A percentile compares a stretch with the other conserved stretches of the same genome.
Conservation (phyloP, 2,888 invertebrate species). For the Ecdyonurus torrentis region DNA sequence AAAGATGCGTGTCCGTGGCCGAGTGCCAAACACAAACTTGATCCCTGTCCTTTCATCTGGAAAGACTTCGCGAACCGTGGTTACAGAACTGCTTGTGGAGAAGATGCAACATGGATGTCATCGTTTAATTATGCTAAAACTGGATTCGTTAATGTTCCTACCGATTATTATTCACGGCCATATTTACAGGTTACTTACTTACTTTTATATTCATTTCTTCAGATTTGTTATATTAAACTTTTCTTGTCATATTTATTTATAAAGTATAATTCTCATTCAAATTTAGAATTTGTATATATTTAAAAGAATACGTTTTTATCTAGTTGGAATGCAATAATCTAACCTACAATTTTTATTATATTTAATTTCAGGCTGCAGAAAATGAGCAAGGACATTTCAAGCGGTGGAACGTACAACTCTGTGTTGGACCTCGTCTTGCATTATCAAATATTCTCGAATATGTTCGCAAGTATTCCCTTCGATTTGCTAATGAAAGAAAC, state of each 20-base stretch:
- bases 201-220: no score
- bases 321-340: no score
- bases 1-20: constrained; percentile 41
- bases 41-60: constrained; percentile 73
- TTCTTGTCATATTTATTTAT: no score
- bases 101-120: constrained; percentile 63
- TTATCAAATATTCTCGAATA: constrained; percentile 57
- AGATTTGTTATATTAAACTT: no score
- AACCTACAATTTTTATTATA: neutral
- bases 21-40: constrained; percentile 40
- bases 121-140: constrained; percentile 63
- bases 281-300: no score
- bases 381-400: no score
- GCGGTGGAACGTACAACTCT: constrained; percentile 47
- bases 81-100: constrained; percentile 62
- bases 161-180: constrained; percentile 69
- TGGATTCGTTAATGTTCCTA: constrained; percentile 64
- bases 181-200: constrained; percentile 44
- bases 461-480: constrained; percentile 36
- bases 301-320: no score
- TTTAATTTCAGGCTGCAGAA: neutral
- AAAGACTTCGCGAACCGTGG: constrained; percentile 53
- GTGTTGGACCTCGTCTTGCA: constrained; percentile 50
- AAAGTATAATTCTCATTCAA: no score
- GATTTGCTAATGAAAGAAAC: constrained; percentile 32